Conservation (phyloP, 2,888 invertebrate species). For the Bembecia ichneumoniformis region DNA sequence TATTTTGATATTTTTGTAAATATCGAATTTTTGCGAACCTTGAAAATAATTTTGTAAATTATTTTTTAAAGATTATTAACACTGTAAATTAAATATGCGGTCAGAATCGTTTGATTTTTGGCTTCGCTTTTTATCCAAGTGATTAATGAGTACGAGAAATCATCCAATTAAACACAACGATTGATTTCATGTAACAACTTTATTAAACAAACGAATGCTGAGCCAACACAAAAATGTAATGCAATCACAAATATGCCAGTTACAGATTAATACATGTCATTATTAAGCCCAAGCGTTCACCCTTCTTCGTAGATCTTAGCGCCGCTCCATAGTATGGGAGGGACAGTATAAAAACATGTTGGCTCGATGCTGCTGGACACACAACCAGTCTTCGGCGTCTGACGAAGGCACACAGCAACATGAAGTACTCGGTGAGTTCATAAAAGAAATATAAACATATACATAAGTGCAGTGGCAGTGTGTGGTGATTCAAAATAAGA, state of each 20-base stretch:
- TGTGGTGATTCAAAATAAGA: constrained; percentile 8
- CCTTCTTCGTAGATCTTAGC: constrained; percentile 23
- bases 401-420: constrained; percentile 63
- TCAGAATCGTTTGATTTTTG: too few species aligned
- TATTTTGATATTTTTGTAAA: too few species aligned
- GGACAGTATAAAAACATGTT: constrained; percentile 53
- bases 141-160: background rate
- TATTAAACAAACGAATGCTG: constrained; percentile 5
- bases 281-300: constrained; percentile 37
- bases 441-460: constrained; percentile 3
- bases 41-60: too few species aligned
- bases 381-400: constrained; percentile 67
- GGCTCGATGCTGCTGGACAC: constrained; percentile 30
- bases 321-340: constrained; percentile 35
- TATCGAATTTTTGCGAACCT: too few species aligned
- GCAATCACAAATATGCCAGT: constrained; percentile 28
- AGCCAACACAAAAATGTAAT: constrained; percentile 19
- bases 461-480: constrained; percentile 16
- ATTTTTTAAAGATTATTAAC: too few species aligned
- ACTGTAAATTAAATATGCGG: too few species aligned
- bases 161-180: background rate
- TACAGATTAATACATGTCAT: constrained; percentile 53
- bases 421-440: constrained; percentile 67
- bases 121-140: too few species aligned
- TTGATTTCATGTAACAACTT: background rate